phyloP scores from a whole-genome alignment of 53 echinoderm and acorn worm genomes.

The Pentamera pediparva region DNA sequence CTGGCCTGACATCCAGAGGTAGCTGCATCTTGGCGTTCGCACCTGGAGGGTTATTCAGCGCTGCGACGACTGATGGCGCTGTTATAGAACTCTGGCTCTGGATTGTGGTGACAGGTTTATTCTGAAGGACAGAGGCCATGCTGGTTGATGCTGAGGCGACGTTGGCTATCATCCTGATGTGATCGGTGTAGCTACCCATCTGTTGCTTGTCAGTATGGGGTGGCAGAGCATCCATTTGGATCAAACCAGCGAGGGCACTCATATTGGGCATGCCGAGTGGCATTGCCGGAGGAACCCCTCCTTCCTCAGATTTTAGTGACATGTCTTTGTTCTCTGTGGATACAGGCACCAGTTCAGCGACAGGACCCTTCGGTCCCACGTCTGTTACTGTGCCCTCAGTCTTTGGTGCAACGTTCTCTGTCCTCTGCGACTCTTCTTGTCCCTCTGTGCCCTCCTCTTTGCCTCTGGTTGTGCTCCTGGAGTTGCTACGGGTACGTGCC shows the following conservation, averaged over 20 bases:
- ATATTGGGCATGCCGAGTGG: slow-evolving; percentile 18
- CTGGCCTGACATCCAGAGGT: background rate
- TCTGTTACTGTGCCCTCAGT: too few species aligned
- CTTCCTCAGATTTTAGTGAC: background rate
- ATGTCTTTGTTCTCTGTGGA: background rate
- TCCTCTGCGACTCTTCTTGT: background rate
- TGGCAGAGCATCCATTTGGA: background rate
- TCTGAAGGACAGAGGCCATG: slow-evolving; percentile 14
- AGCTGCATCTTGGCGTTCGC: background rate
- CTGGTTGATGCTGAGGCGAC: slow-evolving; percentile 26
- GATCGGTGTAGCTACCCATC: background rate
- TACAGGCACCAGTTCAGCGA: slow-evolving; percentile 20
- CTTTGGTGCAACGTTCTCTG: background rate
- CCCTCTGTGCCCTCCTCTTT: slow-evolving; percentile 14
- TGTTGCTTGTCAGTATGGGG: slow-evolving; percentile 1
- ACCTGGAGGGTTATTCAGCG: slow-evolving; percentile 46
- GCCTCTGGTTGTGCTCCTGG: background rate
- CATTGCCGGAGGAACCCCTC: background rate
- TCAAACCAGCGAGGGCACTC: background rate
- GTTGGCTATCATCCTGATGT: slow-evolving; percentile 20
- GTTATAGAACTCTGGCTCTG: slow-evolving; percentile 17
- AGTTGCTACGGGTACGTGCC: slow-evolving; percentile 18
- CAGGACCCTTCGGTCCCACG: background rate
- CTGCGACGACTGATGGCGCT: slow-evolving; percentile 66
- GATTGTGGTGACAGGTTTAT: slow-evolving; percentile 1